Percentiles rank a stretch among this genome's conserved stretches.
These are phyloP conservation scores for Sycophaga agraensis DNA, from an alignment of 1,140 invertebrate species.

Conservation along the genomic window DNA sequence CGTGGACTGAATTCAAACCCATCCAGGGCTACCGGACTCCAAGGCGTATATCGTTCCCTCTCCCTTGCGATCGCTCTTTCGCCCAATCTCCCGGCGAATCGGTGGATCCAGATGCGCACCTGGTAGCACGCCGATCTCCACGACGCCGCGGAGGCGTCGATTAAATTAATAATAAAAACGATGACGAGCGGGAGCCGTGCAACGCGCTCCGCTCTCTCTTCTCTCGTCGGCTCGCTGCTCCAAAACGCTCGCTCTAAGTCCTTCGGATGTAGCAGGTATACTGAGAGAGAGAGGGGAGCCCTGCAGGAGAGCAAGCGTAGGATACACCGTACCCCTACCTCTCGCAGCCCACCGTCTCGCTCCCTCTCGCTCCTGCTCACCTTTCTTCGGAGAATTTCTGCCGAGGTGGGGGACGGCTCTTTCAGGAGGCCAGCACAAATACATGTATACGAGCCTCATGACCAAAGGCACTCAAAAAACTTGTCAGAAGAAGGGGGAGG, in stretches of 20 bases:
- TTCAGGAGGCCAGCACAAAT: neutral
- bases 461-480: conserved; percentile 19
- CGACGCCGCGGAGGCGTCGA: neutral
- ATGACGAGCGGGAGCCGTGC: neutral
- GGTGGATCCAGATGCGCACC: neutral
- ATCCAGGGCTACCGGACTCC: conserved; percentile 45
- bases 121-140: neutral
- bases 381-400: conserved; percentile 29
- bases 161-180: neutral
- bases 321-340: neutral
- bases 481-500: conserved; percentile 3
- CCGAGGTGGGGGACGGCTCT: conserved; percentile 10
- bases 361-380: conserved; percentile 14
- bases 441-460: neutral
- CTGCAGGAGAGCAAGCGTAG: conserved; percentile 13
- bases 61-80: neutral
- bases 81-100: neutral
- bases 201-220: neutral
- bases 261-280: conserved; percentile 22
- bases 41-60: neutral
- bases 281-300: conserved; percentile 20
- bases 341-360: neutral
- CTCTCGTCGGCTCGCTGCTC: neutral
- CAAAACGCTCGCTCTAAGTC: conserved; percentile 8
- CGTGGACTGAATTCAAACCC: conserved; percentile 55